Evolutionary conservation across 2,113 vertebrate species (phyloP).

Genomic region (Varanus komodoensis): DNA sequence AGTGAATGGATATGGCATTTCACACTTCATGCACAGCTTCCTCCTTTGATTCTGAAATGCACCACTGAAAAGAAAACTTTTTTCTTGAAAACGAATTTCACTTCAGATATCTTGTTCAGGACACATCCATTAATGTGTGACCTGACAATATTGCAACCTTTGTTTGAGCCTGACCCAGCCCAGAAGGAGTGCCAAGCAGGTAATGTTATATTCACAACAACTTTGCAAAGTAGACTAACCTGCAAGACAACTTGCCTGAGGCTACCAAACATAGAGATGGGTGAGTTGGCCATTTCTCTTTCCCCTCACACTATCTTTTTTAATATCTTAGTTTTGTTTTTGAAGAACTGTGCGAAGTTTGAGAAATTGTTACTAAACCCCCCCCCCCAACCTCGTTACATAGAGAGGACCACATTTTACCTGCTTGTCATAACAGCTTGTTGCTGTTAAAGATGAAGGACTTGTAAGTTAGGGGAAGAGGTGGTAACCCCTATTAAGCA

Average conservation of each 20-base stretch:
- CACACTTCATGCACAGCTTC: constrained; percentile 13
- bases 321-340: too few species aligned
- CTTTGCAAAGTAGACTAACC: neutral
- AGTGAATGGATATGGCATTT: constrained; percentile 5
- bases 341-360: too few species aligned
- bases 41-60: neutral
- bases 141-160: neutral
- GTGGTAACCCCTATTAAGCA: too few species aligned
- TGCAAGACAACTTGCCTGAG: neutral
- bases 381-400: too few species aligned
- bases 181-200: neutral
- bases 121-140: neutral
- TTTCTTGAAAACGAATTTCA: neutral
- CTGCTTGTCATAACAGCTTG: too few species aligned
- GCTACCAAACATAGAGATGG: neutral
- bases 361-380: too few species aligned
- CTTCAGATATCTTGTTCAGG: neutral
- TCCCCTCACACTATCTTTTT: too few species aligned
- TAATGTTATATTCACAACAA: neutral
- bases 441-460: too few species aligned
- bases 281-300: too few species aligned
- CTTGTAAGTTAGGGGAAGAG: too few species aligned
- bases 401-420: too few species aligned
- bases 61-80: neutral
- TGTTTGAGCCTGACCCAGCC: neutral